Evolutionary conservation across 2,113 vertebrate species (phyloP).

Genomic region (Micronycteris hirsuta): DNA sequence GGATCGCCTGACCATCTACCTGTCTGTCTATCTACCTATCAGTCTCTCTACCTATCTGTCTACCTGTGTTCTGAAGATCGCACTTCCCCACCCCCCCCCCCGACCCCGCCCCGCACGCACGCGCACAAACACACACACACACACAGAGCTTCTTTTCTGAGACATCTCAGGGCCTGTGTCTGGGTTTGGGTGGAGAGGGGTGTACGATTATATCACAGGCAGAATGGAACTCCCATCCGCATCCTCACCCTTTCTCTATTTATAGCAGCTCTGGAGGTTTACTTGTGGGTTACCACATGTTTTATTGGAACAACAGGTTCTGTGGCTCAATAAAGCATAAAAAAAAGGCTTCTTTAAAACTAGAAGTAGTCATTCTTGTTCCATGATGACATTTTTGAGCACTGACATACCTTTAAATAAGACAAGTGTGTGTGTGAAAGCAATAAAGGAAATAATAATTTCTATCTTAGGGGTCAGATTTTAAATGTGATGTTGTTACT

Average conservation of each 20-base stretch:
- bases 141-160: neutral
- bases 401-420: neutral
- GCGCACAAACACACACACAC: too few species aligned
- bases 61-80: neutral
- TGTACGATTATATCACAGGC: neutral
- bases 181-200: neutral
- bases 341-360: neutral
- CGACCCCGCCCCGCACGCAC: too few species aligned
- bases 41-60: neutral
- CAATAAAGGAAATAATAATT: neutral
- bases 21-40: neutral
- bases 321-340: neutral
- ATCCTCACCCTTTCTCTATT: neutral
- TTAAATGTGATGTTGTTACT: neutral
- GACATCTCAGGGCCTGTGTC: neutral
- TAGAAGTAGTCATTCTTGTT: neutral
- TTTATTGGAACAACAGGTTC: neutral
- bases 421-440: neutral
- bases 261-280: neutral
- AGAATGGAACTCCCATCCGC: neutral
- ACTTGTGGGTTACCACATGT: neutral
- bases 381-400: neutral
- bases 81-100: too few species aligned
- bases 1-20: neutral
- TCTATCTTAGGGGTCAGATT: neutral